phyloP scores from a whole-genome alignment of 2,888 invertebrate species.

The Pseudoips prasinana region DNA sequence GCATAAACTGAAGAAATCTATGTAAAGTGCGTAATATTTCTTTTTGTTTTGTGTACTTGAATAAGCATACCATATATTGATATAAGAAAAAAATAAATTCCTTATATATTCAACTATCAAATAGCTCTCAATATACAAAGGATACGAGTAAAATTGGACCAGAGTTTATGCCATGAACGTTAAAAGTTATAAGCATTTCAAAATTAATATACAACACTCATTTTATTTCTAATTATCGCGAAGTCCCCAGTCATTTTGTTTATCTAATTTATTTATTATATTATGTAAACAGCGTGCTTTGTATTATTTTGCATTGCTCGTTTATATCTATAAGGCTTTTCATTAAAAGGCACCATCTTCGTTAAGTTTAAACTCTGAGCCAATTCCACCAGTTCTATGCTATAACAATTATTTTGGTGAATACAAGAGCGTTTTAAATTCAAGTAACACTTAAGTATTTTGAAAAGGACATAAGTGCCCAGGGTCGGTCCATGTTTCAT shows the following conservation, averaged over 20 bases:
- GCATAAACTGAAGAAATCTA: too few species aligned
- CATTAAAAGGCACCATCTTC: constrained; percentile 32
- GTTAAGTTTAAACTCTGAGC: constrained; percentile 13
- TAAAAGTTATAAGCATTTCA: constrained; percentile 1
- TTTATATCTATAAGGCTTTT: constrained; percentile 25
- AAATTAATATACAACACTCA: constrained; percentile 1
- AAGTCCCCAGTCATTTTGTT: too few species aligned
- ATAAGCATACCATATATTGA: too few species aligned
- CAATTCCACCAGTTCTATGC: constrained; percentile 17
- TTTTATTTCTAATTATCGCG: not conserved
- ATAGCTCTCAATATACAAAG: constrained; percentile 22
- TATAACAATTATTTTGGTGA: constrained; percentile 24
- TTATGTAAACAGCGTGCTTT: constrained; percentile 2
- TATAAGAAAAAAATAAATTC: too few species aligned
- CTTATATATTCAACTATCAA: too few species aligned
- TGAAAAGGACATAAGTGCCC: too few species aligned
- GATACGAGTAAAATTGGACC: constrained; percentile 14
- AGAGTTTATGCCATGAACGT: constrained; percentile 15
- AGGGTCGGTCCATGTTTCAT: too few species aligned
- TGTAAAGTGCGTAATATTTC: too few species aligned
- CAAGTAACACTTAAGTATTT: too few species aligned
- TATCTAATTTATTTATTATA: not conserved
- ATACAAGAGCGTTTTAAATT: too few species aligned
- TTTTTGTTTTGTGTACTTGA: too few species aligned
- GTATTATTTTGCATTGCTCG: constrained; percentile 4